Base-by-base conservation (phyloP, 2,888 invertebrate genomes). In the Stramonita haemastoma region DNA sequence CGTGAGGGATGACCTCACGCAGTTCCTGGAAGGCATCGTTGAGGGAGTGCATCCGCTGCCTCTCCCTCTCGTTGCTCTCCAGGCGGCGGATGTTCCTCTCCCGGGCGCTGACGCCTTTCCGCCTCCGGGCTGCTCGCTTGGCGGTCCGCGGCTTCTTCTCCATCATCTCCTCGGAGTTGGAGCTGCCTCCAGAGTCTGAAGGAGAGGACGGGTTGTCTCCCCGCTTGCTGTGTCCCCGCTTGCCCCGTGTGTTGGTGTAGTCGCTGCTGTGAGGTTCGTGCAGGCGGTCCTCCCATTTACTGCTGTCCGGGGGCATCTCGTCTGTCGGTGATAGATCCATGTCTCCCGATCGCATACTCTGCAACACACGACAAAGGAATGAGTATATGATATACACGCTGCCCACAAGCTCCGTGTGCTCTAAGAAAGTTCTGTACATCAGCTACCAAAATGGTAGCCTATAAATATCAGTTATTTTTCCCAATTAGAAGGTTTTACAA, bases 21-120 rank as follows among this genome's bases (percentile, higher is more conserved):
- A 98, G 96, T 94, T 98, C 98, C 97, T 98, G 98, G 96, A 98
- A 98, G 29, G 98, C 98, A 95, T 98, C 98, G 95, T 98, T 98
- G 90, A 98, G 97, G 88, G 98, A 98, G 96, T 98, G 98, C 98
- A 98, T 98, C 93, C 98, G 97, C 97, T 98, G 98, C 90, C 98
- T 97, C 96, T 98, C 98, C 88, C 98, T 97, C 96, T 98, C 98
- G 96, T 98, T 98, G 96, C 98, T 98, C 96, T 98, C 98, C 88
- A 98, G 97, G 90, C 98, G 97, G 87, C 98, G 97, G 90, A 98
- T 96, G 96, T 98, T 98, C 91, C 98, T 97, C 95, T 98, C 98
- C 89, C 98, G 97, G 2, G 98, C 98, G 90, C 98, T 98, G 90
- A 98, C 97, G 8, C 97, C 97, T 93, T 97, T 97, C 95, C 98